Conservation (phyloP, 2,113 vertebrate species). For the Malaclemys terrapin region DNA sequence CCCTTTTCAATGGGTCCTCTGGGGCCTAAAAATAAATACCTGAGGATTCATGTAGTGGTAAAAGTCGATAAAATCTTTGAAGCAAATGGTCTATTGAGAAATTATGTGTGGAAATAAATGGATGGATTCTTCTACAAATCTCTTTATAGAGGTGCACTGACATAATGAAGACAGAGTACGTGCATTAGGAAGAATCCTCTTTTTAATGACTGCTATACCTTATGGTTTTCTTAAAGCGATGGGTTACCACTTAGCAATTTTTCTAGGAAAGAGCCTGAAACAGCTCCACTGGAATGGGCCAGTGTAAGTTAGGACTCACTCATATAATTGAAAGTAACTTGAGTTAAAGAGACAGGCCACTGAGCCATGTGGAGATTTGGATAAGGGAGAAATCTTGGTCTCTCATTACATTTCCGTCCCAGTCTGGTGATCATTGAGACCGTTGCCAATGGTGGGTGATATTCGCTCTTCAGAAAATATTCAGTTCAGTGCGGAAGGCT, state of each 20-base stretch:
- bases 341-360: too few species aligned
- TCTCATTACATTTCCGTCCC: background rate
- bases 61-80: slow-evolving; percentile 71
- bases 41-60: slow-evolving; percentile 62
- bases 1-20: slow-evolving; percentile 46
- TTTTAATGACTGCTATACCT: slow-evolving; percentile 60
- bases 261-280: background rate
- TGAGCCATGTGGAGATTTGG: background rate
- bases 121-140: slow-evolving; percentile 59
- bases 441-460: background rate
- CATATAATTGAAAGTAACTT: background rate
- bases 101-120: slow-evolving; percentile 57
- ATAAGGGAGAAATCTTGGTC: background rate
- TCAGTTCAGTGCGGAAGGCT: background rate
- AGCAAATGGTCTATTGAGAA: slow-evolving; percentile 71
- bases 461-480: background rate
- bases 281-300: background rate
- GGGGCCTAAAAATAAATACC: slow-evolving; percentile 67
- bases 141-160: slow-evolving; percentile 47
- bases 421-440: background rate
- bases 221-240: slow-evolving; percentile 30
- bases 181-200: slow-evolving; percentile 60
- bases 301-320: too few species aligned
- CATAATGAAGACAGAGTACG: slow-evolving; percentile 58
- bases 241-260: slow-evolving; percentile 28